Evolutionary conservation across 2,797 vertebrate genomes (phyloP).

Genomic region (Hippocampus kuda): DNA sequence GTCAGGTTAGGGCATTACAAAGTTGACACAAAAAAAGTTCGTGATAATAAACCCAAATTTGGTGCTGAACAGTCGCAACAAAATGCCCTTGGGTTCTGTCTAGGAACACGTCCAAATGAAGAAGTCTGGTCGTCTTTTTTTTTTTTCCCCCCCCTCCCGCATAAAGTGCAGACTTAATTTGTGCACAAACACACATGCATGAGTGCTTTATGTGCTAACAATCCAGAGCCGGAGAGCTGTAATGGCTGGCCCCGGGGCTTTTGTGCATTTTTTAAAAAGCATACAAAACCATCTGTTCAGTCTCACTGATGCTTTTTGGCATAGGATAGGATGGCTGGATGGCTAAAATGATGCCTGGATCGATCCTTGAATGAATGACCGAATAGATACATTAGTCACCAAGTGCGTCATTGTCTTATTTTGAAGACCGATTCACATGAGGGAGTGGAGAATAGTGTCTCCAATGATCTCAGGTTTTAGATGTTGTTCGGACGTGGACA

Average conservation of each 20-base stretch:
- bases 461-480: neutral
- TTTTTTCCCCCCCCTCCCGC: neutral
- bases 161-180: slow-evolving; percentile 9
- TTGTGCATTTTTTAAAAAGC: neutral
- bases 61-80: neutral
- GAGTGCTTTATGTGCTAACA: slow-evolving; percentile 3
- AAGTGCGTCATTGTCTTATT: neutral
- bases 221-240: slow-evolving; percentile 16
- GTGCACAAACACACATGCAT: slow-evolving; percentile 4
- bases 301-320: neutral
- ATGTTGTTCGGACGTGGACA: too few relatives aligned
- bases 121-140: neutral
- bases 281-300: neutral
- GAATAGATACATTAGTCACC: neutral
- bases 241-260: slow-evolving; percentile 26
- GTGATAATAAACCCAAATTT: neutral
- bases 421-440: neutral
- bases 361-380: neutral
- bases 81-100: neutral
- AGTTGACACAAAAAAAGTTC: too few relatives aligned
- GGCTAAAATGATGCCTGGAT: neutral
- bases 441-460: neutral
- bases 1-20: too few relatives aligned
- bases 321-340: neutral
- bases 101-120: neutral